Evolutionary conservation across 2,888 invertebrate genomes (phyloP).

Genomic region (Sphaerophoria rueppellii): DNA sequence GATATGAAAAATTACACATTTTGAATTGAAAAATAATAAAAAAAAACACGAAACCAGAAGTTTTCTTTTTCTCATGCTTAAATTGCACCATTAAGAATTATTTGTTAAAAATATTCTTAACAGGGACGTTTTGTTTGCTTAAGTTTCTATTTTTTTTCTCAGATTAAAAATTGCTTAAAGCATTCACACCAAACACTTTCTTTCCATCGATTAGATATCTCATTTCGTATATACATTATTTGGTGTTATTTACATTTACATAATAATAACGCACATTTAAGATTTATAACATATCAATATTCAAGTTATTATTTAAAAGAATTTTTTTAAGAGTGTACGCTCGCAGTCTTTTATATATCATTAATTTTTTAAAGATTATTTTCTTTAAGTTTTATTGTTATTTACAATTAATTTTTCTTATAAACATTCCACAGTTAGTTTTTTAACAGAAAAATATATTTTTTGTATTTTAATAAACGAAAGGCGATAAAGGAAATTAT

Average conservation of each 20-base stretch:
- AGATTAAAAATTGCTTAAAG: slow-evolving; percentile 36
- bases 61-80: slow-evolving; percentile 27
- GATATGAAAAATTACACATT: slow-evolving; percentile 71
- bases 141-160: neutral
- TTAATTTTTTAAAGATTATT: slow-evolving; percentile 32
- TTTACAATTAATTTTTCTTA: slow-evolving; percentile 21
- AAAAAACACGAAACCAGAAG: neutral
- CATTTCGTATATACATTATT: slow-evolving; percentile 10
- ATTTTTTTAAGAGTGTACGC: slow-evolving; percentile 69
- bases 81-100: slow-evolving; percentile 27
- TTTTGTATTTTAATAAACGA: neutral
- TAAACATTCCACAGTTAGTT: slow-evolving; percentile 24
- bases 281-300: slow-evolving; percentile 14
- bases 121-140: slow-evolving; percentile 53
- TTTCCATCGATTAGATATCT: slow-evolving; percentile 26
- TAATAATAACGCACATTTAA: slow-evolving; percentile 18
- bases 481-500: too few relatives aligned
- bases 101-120: slow-evolving; percentile 7
- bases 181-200: neutral
- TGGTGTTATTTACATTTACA: slow-evolving; percentile 17
- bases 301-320: slow-evolving; percentile 16
- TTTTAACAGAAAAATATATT: neutral
- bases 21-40: slow-evolving; percentile 2
- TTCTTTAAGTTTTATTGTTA: slow-evolving; percentile 43
- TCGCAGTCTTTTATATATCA: slow-evolving; percentile 69